Evolutionary conservation across 2,113 vertebrate species (phyloP).

Genomic region (Copsychus sechellarum): DNA sequence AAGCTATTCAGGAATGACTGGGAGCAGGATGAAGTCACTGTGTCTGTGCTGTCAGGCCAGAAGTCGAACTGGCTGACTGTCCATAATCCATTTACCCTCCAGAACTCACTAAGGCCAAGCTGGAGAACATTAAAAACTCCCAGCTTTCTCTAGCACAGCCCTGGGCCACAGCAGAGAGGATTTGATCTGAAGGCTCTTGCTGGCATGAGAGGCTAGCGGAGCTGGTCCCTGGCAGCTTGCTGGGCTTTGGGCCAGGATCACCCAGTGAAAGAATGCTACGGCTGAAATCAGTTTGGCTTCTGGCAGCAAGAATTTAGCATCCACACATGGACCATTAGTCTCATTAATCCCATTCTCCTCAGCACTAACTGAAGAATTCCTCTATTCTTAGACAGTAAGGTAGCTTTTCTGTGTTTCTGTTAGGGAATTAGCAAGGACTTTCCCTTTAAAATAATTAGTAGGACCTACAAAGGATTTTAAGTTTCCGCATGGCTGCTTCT

Average conservation of each 20-base stretch:
- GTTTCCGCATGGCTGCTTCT: neutral
- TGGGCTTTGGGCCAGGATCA: neutral
- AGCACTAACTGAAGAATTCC: neutral
- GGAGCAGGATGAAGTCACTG: neutral
- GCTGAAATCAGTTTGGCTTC: neutral
- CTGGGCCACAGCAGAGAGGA: neutral
- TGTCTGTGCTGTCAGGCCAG: neutral
- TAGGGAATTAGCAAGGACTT: neutral
- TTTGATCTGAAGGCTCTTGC: neutral
- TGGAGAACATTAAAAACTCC: neutral
- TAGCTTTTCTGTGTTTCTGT: neutral
- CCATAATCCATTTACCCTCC: neutral
- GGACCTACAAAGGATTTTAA: neutral
- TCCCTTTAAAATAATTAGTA: constrained; percentile 26
- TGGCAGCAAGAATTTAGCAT: neutral
- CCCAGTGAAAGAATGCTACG: neutral
- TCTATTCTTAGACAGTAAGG: neutral
- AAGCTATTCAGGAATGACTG: neutral
- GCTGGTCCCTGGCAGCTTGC: neutral
- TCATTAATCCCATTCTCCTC: neutral
- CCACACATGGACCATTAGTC: neutral
- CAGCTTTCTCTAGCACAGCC: neutral
- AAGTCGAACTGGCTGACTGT: neutral
- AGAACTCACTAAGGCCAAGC: neutral
- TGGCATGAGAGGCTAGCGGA: neutral